Percentiles rank a stretch among this genome's conserved stretches.
Conservation (phyloP, 2,888 invertebrate species). For the Exocentrus adspersus region DNA sequence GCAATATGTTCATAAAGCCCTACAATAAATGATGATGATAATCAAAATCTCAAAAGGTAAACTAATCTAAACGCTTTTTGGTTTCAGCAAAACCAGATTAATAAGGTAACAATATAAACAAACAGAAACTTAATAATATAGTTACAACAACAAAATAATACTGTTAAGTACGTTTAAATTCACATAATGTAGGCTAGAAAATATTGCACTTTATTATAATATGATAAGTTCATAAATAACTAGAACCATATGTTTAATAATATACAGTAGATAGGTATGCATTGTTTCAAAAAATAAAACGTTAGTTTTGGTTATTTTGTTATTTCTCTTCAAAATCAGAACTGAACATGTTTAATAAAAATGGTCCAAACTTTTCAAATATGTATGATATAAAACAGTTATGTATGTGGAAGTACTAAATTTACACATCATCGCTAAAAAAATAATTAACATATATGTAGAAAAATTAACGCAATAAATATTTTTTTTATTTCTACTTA, state of each 20-base stretch:
- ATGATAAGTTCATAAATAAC: conserved; percentile 23
- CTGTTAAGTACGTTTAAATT: conserved; percentile 20
- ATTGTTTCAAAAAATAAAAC: no score
- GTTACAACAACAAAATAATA: conserved; percentile 24
- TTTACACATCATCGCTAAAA: conserved; percentile 36
- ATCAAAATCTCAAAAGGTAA: conserved; percentile 18
- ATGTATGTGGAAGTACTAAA: conserved; percentile 31
- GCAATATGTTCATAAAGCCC: conserved; percentile 57
- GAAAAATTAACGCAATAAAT: conserved; percentile 39
- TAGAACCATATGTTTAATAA: no score
- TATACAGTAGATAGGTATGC: no score
- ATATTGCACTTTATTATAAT: conserved; percentile 50
- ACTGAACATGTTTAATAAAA: conserved; percentile 31
- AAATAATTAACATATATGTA: conserved; percentile 39
- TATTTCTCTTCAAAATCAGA: no score
- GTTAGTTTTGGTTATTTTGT: no score
- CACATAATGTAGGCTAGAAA: conserved; percentile 38
- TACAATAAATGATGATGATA: conserved; percentile 40
- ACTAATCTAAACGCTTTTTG: conserved; percentile 16
- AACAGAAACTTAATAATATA: conserved; percentile 25
- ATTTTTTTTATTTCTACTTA: conserved; percentile 34
- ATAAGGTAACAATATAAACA: conserved; percentile 22
- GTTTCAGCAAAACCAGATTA: conserved; percentile 10
- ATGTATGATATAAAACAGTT: conserved; percentile 31
- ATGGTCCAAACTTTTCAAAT: conserved; percentile 35